Base-by-base conservation (phyloP, 2,113 vertebrate genomes). In the Rana temporaria region DNA sequence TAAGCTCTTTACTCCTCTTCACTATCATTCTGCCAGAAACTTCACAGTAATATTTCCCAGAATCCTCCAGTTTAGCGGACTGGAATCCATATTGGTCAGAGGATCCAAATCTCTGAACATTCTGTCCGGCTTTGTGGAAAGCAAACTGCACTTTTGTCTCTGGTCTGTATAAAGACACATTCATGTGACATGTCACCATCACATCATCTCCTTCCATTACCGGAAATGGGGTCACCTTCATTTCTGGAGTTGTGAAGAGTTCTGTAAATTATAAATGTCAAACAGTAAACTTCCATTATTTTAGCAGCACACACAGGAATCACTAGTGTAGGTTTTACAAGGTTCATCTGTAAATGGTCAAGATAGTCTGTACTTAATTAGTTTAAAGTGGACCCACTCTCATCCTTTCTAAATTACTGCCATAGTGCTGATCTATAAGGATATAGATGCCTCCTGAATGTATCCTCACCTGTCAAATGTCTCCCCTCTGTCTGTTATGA, bases 21-120 rank as follows among this genome's bases (percentile, higher is more conserved):
- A 42, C 42, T 3, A 42, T 42, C 9, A 7, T 42, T 42, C 38
- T 9, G 1, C 38, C 9, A 7, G 19, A 1, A 4, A 26, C 68
- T 16, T 53, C 68, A 71, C 68, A 71, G 19, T 3, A 71, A 26
- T 71, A 71, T 71, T 53, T 71, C 20, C 68, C 68, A 71, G 42
- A 71, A 71, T 71, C 11, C 68, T 53, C 68, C n/a, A 24, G 12
- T 0, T 71, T 34, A 17, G n/a, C 68, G 15, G 11, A 20, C 32
- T 24, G 20, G 22, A 71, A 19, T 24, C 48, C 48, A 71, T 20
- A 69, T 32, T 32, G 34, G 6, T 71, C 22, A 53, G 9, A 48
- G 2, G 15, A 3, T 24, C 68, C 4, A 9, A 52, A 71, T 16
- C 14, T 38, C 2, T 71, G 68, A 48, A 71, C 11, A 52, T 7